Evolutionary conservation across 1,140 invertebrate genomes (phyloP).

Genomic region (Polyergus mexicanus): DNA sequence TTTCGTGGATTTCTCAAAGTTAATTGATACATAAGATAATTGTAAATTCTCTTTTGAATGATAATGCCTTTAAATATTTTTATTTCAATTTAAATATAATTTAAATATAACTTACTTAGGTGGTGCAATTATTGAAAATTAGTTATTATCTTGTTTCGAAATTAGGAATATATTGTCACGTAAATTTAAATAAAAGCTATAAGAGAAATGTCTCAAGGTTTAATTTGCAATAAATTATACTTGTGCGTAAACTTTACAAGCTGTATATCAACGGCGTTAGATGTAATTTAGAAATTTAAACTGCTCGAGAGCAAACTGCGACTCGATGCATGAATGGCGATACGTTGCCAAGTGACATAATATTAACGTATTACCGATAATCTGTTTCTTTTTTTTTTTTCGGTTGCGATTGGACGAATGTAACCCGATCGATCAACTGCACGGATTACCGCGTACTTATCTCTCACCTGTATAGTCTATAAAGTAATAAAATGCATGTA

Average conservation of each 20-base stretch:
- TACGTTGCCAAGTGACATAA: constrained; percentile 20
- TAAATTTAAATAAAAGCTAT: background rate
- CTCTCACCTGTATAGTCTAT: constrained; percentile 39
- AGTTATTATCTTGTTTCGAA: background rate
- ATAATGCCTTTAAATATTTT: background rate
- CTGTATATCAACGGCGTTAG: background rate
- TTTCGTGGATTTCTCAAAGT: constrained; percentile 6
- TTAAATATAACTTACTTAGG: background rate
- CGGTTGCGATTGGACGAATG: constrained; percentile 50
- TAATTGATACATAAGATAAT: constrained; percentile 11
- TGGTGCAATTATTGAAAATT: background rate
- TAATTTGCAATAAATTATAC: background rate
- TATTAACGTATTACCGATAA: constrained; percentile 50
- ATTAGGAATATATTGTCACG: background rate
- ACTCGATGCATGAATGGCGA: constrained; percentile 28
- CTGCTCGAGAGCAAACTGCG: background rate
- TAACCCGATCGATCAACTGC: constrained; percentile 58
- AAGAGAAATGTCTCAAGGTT: background rate
- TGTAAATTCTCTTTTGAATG: constrained; percentile 4
- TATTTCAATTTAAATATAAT: background rate
- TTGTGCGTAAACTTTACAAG: background rate
- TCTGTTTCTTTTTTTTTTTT: too few relatives aligned
- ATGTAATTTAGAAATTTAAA: background rate
- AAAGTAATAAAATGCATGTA: constrained; percentile 15
- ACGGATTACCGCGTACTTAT: constrained; percentile 58